Percentiles rank a stretch among this genome's conserved stretches.
phyloP scores from a whole-genome alignment of 1,140 invertebrate species.

The Cyclina sinensis region DNA sequence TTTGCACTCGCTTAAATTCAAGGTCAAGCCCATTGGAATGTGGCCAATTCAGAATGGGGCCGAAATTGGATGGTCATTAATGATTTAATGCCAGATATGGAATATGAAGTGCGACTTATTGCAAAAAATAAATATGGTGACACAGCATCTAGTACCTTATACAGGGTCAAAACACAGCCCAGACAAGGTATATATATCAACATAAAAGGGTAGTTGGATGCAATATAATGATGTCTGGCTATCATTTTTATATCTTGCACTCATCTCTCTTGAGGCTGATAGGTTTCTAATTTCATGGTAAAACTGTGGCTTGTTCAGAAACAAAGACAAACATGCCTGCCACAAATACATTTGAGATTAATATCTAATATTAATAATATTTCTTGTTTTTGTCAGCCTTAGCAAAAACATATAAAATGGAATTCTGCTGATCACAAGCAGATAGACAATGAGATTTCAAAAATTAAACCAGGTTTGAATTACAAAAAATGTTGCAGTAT shows the following conservation, averaged over 20 bases:
- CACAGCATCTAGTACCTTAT: slow-evolving; percentile 65
- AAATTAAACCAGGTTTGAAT: too few relatives aligned
- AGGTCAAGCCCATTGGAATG: slow-evolving; percentile 64
- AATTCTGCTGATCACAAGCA: too few relatives aligned
- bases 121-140: slow-evolving; percentile 72
- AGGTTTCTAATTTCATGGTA: too few relatives aligned
- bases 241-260: not conserved
- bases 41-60: slow-evolving; percentile 58
- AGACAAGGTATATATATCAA: slow-evolving; percentile 58
- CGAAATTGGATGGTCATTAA: slow-evolving; percentile 69
- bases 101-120: slow-evolving; percentile 68
- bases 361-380: too few relatives aligned
- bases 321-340: too few relatives aligned
- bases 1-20: not conserved
- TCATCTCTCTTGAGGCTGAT: too few relatives aligned
- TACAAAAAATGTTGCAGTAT: too few relatives aligned
- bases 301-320: too few relatives aligned
- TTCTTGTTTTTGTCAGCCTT: too few relatives aligned
- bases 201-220: not conserved
- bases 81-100: slow-evolving; percentile 60
- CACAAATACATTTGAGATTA: too few relatives aligned
- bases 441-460: too few relatives aligned
- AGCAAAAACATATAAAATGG: too few relatives aligned
- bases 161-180: slow-evolving; percentile 67
- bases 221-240: not conserved